Evolutionary conservation across 2,113 vertebrate genomes (phyloP), one percentile per base, ranked within the genome.

Genomic region (Tyto alba): DNA sequence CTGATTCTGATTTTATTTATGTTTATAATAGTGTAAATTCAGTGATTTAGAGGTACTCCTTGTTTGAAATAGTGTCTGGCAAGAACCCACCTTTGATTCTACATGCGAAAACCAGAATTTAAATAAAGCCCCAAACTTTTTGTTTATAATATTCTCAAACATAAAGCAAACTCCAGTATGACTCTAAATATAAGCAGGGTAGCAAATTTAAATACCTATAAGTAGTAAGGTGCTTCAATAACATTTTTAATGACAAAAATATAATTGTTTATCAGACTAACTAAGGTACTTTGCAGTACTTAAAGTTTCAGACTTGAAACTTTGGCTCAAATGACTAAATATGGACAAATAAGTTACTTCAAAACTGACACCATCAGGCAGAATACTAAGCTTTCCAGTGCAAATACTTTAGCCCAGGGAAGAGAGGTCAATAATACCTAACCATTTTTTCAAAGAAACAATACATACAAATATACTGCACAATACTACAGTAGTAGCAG

Each of bases 401-500:
- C 27, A 95, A 66, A 75, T 17, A 34, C 10, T 89, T 83, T 57
- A 72, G n/a, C 41, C 80, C 48, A 41, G 7, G 27, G 67, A 85
- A 95, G 71, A 91, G 84, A 88, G 64, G 64, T 81, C 87, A 89
- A 52, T 72, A 89, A 89, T 45, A 72, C 11, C 47, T 59, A 68
- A 32, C 26, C 60, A 17, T 34, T 92, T 96, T 94, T 94, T 81
- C 74, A 66, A 71, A 63, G 29, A 75, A 93, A 90, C 62, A 81
- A 81, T 84, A 40, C 56, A 79, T 78, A 90, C n/a, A 92, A 79
- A 92, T 67, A 67, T 69, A 95, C 89, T 92, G 66, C 92, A 88
- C 82, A 66, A 64, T 40, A 56, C 69, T 93, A 94, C 40, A 59
- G 74, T 80, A 92, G 95, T 77, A 98, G 95, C 97, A 98, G 96